Conservation (phyloP, 2,888 invertebrate genomes). For the Thymelicus acteon region DNA sequence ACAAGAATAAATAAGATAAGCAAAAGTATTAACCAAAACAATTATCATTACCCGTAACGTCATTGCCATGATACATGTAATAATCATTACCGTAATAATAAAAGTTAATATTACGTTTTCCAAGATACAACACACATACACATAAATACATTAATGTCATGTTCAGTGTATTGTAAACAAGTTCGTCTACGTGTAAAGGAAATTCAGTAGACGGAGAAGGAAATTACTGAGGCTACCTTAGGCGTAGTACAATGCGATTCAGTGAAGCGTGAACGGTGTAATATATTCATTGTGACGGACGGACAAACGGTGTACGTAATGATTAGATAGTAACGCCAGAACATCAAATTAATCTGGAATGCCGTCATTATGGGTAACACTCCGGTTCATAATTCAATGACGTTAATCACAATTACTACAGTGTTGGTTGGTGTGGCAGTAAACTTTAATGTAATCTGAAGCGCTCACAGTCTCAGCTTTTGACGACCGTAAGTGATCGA, state of each 20-base stretch:
- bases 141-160: no score
- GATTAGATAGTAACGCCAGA: background rate
- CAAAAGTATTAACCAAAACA: no score
- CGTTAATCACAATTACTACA: background rate
- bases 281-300: slow-evolving; percentile 20
- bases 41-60: no score
- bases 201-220: background rate
- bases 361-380: background rate
- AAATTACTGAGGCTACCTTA: background rate
- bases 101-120: background rate
- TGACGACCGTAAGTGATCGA: no score
- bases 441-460: no score
- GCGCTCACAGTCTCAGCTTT: no score
- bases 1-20: no score
- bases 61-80: no score
- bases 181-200: background rate
- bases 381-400: background rate
- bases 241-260: background rate
- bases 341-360: background rate
- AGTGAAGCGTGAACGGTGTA: slow-evolving; percentile 7
- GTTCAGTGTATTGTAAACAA: slow-evolving; percentile 3
- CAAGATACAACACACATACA: background rate
- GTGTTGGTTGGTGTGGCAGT: no score
- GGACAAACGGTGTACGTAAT: background rate
- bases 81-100: no score